Evolutionary conservation across 2,113 vertebrate genomes (phyloP), one percentile per base, ranked within the genome.

Genomic region (Dromiciops gliroides): DNA sequence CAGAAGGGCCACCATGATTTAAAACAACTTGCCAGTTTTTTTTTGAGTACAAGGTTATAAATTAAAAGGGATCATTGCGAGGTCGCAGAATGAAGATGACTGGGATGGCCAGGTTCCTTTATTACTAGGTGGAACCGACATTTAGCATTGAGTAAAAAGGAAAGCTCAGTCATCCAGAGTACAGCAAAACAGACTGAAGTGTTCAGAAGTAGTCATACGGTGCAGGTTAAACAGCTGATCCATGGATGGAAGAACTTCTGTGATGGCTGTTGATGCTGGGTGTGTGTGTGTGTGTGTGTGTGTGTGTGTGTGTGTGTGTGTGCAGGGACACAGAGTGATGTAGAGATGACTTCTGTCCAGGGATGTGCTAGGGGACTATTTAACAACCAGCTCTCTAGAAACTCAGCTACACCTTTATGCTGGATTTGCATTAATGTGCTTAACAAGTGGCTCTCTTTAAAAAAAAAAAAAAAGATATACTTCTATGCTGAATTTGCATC

Each of bases 101-200:
- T 94, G 0, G 97, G 92, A 75, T 91, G 89, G 22, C 96, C 96
- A 2, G 96, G 97, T 90, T 99, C 98, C 89, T 97, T 97, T 0
- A 99, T 95, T 50, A 98, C 98, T 56, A 99, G 96, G 95, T 98
- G 98, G 96, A 99, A 99, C 47, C 75, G 51, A 37, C 99, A 99
- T 0, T 95, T 97, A 7, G 98, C 50, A 26, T 98, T 88, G 14
- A 97, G 97, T 2, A 98, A 97, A 24, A 94, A 31, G 5, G 97
- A 95, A 48, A 94, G n/a, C 56, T 0, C 98, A 97, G 23, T 96
- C 98, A 96, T 99, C 98, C 50, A 89, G 98, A 99, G 95, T 99
- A 99, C 2, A 99, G 98, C 98, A 99, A 97, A 95, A 99, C 98
- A 0, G 99, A 99, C 98, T 99, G 99, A 99, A 97, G 95, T 98